Percentiles rank a stretch among this genome's conserved stretches.
Conservation (phyloP, 1,140 invertebrate species). For the Samia ricini region DNA sequence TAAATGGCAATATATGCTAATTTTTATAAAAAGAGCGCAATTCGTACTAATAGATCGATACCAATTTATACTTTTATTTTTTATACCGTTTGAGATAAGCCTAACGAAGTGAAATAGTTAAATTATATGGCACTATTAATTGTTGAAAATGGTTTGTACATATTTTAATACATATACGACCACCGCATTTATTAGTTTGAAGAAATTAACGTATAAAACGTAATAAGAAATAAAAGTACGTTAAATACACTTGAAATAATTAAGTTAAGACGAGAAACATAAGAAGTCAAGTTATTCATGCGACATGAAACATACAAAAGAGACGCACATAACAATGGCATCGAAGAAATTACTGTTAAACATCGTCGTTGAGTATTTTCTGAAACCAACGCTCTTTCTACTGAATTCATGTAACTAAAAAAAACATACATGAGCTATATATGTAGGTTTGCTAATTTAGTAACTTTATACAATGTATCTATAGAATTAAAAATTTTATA, state of each 20-base stretch:
- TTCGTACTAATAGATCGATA: conserved; percentile 39
- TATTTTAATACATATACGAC: conserved; percentile 6
- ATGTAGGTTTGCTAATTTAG: not conserved
- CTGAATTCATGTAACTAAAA: conserved; percentile 25
- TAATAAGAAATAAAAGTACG: not conserved
- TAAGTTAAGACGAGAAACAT: conserved; percentile 24
- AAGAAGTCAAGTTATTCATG: conserved; percentile 33
- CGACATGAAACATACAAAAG: conserved; percentile 36
- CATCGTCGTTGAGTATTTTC: conserved; percentile 33
- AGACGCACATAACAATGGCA: conserved; percentile 33
- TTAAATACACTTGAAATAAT: not conserved
- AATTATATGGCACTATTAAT: not conserved
- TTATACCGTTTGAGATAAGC: conserved; percentile 61
- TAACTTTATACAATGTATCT: not conserved
- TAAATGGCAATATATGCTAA: conserved; percentile 23
- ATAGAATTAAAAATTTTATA: not conserved
- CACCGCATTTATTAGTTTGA: not conserved
- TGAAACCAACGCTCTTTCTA: conserved; percentile 35
- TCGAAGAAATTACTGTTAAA: conserved; percentile 38
- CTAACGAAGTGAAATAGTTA: conserved; percentile 39
- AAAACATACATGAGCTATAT: conserved; percentile 16
- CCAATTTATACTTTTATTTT: conserved; percentile 64
- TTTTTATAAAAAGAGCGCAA: conserved; percentile 35
- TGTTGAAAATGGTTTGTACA: not conserved
- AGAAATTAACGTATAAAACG: not conserved